Evolutionary conservation across 2,797 vertebrate genomes (phyloP).

Genomic region (Acrossocheilus wenchowensis): DNA sequence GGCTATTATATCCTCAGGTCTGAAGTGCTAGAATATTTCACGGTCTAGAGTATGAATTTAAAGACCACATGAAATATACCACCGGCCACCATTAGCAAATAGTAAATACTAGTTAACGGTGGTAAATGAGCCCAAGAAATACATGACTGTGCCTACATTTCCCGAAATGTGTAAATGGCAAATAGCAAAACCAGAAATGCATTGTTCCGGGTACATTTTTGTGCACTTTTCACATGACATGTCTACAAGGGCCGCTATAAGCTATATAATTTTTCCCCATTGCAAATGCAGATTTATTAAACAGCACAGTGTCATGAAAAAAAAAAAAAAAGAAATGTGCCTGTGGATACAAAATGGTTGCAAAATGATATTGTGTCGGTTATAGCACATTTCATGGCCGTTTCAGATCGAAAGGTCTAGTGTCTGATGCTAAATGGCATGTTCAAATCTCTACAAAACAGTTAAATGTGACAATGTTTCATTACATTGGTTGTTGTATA

Average conservation of each 20-base stretch:
- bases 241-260: neutral
- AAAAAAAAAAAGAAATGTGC: neutral
- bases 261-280: neutral
- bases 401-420: neutral
- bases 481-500: neutral
- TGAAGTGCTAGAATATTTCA: conserved; percentile 43
- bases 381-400: neutral
- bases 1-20: conserved; percentile 56
- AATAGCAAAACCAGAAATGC: neutral
- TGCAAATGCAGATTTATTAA: neutral
- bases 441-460: neutral
- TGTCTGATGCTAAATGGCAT: neutral
- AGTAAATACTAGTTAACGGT: neutral
- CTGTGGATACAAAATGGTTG: neutral
- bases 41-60: neutral
- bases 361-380: neutral
- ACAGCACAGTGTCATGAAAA: neutral
- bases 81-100: neutral
- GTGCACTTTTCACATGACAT: neutral
- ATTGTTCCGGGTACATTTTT: neutral
- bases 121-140: neutral
- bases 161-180: neutral
- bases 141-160: neutral
- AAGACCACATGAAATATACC: conserved; percentile 23
- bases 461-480: neutral